Conservation (phyloP, 2,113 vertebrate genomes). For the Cryptotis parvus region DNA sequence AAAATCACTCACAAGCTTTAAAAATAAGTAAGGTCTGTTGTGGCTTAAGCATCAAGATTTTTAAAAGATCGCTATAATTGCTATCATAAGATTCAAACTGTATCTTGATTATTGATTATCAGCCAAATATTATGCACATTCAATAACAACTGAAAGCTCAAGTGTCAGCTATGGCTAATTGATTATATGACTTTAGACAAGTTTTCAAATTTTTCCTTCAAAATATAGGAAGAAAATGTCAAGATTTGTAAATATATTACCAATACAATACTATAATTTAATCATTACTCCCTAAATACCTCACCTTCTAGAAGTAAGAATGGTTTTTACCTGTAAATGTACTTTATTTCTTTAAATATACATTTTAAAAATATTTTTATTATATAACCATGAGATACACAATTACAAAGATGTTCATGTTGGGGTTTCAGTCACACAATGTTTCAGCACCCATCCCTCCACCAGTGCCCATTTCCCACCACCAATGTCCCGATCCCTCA, state of each 20-base stretch:
- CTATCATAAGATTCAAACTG: background rate
- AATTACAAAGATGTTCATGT: too few relatives aligned
- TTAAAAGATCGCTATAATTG: constrained; percentile 26
- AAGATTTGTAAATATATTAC: background rate
- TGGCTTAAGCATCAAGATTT: constrained; percentile 2
- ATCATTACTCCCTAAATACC: background rate
- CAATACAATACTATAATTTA: background rate
- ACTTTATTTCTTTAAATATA: constrained; percentile 27
- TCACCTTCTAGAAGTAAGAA: background rate
- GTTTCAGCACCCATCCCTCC: too few relatives aligned
- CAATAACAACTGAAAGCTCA: constrained; percentile 8
- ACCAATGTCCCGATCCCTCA: too few relatives aligned
- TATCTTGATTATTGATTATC: background rate
- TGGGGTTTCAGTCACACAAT: too few relatives aligned
- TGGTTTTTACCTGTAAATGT: background rate
- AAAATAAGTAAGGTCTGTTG: background rate
- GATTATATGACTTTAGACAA: background rate
- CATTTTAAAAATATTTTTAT: too few relatives aligned
- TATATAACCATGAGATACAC: too few relatives aligned
- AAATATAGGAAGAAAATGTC: background rate
- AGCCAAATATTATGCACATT: constrained; percentile 30
- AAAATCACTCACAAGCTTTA: background rate
- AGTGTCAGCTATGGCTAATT: background rate
- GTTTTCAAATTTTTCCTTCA: constrained; percentile 33
- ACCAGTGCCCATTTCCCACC: too few relatives aligned